Base-by-base conservation (phyloP, 1,140 invertebrate genomes). In the Euborellia annulipes region DNA sequence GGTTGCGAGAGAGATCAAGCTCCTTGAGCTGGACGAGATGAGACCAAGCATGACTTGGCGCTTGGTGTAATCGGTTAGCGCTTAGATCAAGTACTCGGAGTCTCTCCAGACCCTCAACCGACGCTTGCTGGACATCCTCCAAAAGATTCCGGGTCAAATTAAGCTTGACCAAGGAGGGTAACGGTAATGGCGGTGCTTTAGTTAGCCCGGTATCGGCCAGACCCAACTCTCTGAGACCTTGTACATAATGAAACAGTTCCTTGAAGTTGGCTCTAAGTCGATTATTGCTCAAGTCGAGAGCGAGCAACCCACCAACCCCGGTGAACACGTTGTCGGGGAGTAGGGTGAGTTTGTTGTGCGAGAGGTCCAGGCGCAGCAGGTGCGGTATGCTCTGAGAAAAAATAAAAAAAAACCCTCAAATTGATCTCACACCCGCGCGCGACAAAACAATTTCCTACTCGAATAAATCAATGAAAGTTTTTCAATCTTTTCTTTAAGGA, bases 241-340 rank as follows among this genome's bases (percentile, higher is more conserved):
- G 85, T 13, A 86, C 71, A 60, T 88, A 86, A 56, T 88, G 81
- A 54, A 89, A 86, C n/a, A 90, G 68, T 61, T 90, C 85, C 54
- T 87, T 86, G 55, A 87, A 85, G 62, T 90, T 90, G 34, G 85
- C 82, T 50, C 84, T 75, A 1, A 85, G 60, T n/a, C 72, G 67
- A 62, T 92, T 93, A 42, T 73, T 74, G 27, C 83, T 82, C 2
- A 93, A 64, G 61, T 90, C 83, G 45, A 92, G 62, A 50, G 72
- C 75, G 37, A 85, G 71, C 20, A 93, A 66, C 50, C 76, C 78
- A 17, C 75, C 77, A 6, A 91, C 66, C 51, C 83, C 81, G 1
- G 79, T 80, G 61, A 93, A 91, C 2, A 86, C 85, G 58, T 88
- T 89, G 59, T 92, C 87, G 1, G 86, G 84, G 32, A 92, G 61